Conservation (phyloP, 2,797 vertebrate species). For the Acipenser ruthenus region DNA sequence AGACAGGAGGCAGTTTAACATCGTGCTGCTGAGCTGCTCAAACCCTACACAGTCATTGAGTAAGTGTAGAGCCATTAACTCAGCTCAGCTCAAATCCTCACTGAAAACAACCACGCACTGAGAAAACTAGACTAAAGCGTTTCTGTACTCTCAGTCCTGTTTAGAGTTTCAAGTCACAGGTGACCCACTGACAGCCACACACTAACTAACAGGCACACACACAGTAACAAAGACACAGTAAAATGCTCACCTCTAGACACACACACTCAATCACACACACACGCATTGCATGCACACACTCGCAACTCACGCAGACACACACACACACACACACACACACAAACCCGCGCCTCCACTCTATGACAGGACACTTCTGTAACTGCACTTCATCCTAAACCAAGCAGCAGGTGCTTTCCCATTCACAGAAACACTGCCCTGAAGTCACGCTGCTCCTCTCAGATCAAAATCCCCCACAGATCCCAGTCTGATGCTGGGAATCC, state of each 20-base stretch:
- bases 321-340: not conserved
- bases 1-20: not conserved
- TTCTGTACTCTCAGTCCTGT: no score
- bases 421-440: not conserved
- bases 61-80: not conserved
- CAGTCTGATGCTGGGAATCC: constrained; percentile 21
- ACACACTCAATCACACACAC: not conserved
- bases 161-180: not conserved
- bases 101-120: no score
- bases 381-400: not conserved
- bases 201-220: not conserved
- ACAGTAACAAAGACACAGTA: not conserved
- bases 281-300: not conserved
- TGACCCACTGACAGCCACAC: not conserved
- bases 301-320: not conserved
- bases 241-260: constrained; percentile 1
- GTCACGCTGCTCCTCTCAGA: not conserved
- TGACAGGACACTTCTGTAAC: not conserved
- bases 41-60: constrained; percentile 5
- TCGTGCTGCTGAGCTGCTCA: constrained; percentile 1
- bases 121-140: no score
- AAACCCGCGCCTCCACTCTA: not conserved
- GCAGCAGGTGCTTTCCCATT: not conserved
- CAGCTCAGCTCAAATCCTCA: constrained; percentile 1
- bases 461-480: constrained; percentile 59